A percentile compares a stretch with the other conserved stretches of the same genome.
These are phyloP conservation scores for Podilymbus podiceps DNA, from an alignment of 2,113 vertebrate genomes.

Conservation along the genomic window DNA sequence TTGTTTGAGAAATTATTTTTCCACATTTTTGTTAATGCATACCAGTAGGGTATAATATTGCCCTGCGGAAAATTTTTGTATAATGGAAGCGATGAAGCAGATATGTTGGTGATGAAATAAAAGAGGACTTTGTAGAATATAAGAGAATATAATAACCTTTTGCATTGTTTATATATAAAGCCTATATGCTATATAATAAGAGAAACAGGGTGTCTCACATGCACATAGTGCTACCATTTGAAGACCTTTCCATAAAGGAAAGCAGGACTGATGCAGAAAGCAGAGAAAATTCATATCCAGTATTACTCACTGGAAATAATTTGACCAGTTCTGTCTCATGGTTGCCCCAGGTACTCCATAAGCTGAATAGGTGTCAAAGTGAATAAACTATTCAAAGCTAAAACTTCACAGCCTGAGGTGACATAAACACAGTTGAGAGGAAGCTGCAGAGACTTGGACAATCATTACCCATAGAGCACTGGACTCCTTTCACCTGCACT, in stretches of 20 bases:
- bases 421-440: neutral
- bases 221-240: neutral
- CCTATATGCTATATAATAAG: neutral
- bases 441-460: neutral
- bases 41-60: neutral
- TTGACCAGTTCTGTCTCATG: neutral
- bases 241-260: neutral
- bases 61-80: neutral
- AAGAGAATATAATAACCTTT: neutral
- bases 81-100: neutral
- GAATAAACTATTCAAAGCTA: neutral
- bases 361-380: neutral
- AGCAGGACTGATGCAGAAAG: neutral
- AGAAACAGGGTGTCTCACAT: neutral
- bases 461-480: neutral
- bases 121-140: neutral
- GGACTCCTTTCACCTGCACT: neutral
- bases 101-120: neutral
- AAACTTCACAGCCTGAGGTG: neutral
- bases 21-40: neutral
- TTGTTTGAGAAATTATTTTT: neutral
- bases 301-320: neutral
- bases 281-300: neutral
- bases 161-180: neutral
- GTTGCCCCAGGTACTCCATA: neutral